Conservation (phyloP, 2,888 invertebrate genomes). For the Matsumyia berberina region DNA sequence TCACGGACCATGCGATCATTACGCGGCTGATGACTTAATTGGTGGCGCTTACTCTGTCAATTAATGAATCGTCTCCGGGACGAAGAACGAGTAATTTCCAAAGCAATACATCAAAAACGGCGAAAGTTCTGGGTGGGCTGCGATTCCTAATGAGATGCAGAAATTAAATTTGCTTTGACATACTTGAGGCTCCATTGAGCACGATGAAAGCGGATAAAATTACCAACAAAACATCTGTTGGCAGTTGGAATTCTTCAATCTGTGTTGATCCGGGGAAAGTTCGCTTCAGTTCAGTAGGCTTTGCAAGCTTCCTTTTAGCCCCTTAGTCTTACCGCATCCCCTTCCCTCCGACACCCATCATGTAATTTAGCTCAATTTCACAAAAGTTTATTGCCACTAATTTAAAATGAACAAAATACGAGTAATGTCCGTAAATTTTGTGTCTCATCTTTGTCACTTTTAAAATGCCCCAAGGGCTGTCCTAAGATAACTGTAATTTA, state of each 20-base stretch:
- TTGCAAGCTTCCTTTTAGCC: background rate
- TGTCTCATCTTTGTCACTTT: constrained; percentile 38
- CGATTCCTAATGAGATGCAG: constrained; percentile 55
- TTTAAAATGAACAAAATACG: constrained; percentile 50
- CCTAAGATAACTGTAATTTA: constrained; percentile 83
- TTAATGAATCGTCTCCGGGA: constrained; percentile 21
- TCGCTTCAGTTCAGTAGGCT: too few species aligned
- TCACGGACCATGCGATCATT: constrained; percentile 21
- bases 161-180: constrained; percentile 40
- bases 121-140: constrained; percentile 59
- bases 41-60: constrained; percentile 55
- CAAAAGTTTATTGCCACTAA: constrained; percentile 47
- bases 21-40: constrained; percentile 65
- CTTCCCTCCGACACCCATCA: background rate
- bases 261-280: background rate
- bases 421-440: constrained; percentile 28
- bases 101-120: constrained; percentile 40
- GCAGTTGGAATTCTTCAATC: background rate
- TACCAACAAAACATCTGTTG: constrained; percentile 25
- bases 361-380: constrained; percentile 39
- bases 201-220: constrained; percentile 17
- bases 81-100: background rate
- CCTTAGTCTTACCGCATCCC: too few species aligned
- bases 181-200: constrained; percentile 37
- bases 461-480: constrained; percentile 73